Base-by-base conservation (phyloP, 2,113 vertebrate genomes). In the Dolichotis patagonum region DNA sequence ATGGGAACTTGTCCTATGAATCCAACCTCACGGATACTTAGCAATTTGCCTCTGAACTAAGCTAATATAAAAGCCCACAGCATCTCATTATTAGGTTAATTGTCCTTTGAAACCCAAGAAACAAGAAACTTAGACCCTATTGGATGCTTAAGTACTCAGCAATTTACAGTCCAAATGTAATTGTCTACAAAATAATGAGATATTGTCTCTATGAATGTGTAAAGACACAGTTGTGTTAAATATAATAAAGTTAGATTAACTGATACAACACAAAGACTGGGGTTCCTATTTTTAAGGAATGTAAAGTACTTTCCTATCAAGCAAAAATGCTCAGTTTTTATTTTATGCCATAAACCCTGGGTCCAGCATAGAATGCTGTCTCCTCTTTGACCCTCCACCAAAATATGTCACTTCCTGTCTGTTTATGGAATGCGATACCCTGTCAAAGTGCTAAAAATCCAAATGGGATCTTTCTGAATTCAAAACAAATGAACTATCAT, bases 41-140 rank as follows among this genome's bases (percentile, higher is more conserved):
- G 67, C 32, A 93, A 95, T 73, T 94, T 85, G 94, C 95, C 97
- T 98, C 96, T 80, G 95, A 93, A 90, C 52, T 60, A 2, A 93
- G 93, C 80, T 96, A 20, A 73, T 62, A 88, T 28, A 92, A 88
- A 92, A 85, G 54, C 77, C 46, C 58, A 32, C 28, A 89, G 80
- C 78, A 69, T 54, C 56, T 94, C 85, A 90, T 90, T 90, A 69
- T 94, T 94, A 90, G 90, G 88, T 94, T 86, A 90, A 83, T 95
- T 78, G 82, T 97, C 71, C 88, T 97, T 89, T 88, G 81, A 82
- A 97, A 88, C 85, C 43, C 65, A 92, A 90, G 90, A 92, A 89
- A 87, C 67, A 90, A 75, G 87, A 88, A 88, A 90, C n/a, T 35
- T 16, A 77, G 80, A 80, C 69, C 71, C 43, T 89, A 16, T 3